These are phyloP conservation scores for Stomatorhinus ivindoensis DNA, from an alignment of 2,113 vertebrate species.

Conservation along the genomic window DNA sequence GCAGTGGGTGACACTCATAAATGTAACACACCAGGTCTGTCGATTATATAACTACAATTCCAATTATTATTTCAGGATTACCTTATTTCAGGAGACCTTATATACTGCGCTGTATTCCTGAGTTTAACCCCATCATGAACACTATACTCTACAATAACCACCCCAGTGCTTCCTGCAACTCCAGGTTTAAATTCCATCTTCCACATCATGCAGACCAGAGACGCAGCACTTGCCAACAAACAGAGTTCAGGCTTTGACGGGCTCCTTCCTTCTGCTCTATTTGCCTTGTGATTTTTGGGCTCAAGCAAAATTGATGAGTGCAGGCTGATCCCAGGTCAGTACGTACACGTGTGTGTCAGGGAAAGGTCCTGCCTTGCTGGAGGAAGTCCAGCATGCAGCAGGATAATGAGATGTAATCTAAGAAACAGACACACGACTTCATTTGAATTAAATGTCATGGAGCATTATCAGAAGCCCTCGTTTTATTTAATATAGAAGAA, in stretches of 20 bases:
- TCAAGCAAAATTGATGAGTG: neutral
- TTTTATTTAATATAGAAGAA: conserved; percentile 42
- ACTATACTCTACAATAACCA: neutral
- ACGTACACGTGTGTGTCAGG: neutral
- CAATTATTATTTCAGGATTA: neutral
- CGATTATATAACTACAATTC: neutral
- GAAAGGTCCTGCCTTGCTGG: neutral
- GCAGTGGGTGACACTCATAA: neutral
- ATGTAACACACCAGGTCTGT: neutral
- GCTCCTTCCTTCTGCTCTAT: neutral
- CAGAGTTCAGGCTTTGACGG: neutral
- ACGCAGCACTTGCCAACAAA: neutral
- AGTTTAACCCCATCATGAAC: neutral
- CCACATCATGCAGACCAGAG: neutral
- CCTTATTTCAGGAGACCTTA: neutral
- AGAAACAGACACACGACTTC: conserved; percentile 40
- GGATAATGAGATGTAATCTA: conserved; percentile 33
- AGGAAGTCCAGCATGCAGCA: neutral
- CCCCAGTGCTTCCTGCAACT: neutral
- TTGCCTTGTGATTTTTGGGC: neutral
- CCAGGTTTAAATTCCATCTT: neutral
- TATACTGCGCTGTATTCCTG: neutral
- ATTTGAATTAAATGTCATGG: conserved; percentile 38
- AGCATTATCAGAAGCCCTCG: conserved; percentile 38
- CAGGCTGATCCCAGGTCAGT: neutral